Evolutionary conservation across 2,797 vertebrate genomes (phyloP), one percentile per base, ranked within the genome.

Genomic region (Platyrinchus mystaceus): DNA sequence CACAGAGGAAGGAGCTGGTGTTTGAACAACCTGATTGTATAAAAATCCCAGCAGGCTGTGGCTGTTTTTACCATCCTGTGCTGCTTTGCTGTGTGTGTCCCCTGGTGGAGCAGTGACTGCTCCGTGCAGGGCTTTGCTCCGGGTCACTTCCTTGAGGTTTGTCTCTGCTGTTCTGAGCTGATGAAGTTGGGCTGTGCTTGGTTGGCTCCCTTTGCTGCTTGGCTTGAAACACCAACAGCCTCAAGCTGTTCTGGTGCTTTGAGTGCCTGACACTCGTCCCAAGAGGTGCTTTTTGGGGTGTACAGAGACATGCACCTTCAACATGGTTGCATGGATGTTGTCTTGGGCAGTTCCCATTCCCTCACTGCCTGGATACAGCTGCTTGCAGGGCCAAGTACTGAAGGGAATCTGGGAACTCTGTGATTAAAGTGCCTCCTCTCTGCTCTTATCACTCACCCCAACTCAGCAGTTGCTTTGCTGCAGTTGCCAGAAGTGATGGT

Each of bases 271-370:
- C 60, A 32, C 46, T 60, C 7, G 2, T 66, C 14, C 12, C 26
- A 26, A 15, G 36, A 21, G 7, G 28, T 53, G 53, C 7, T 84
- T 82, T 60, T 49, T 46, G 74, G 50, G 11, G 3, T 36, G 10
- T 26, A 7, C 5, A 43, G 36, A 14, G 10, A 32, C 0, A 0
- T 66, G 32, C 14, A 49, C 11, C 19, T 58, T 30, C 76, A 44
- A 2, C n/a, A 0, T 12, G 44, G 7, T 20, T 37, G 16, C 1
- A 0, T 24, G 19, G 13, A 1, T 9, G 1, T 24, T 59, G 50
- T 64, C 55, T 20, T 49, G 20, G 32, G 36, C 30, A 32, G 26
- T 78, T 89, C 44, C 36, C 3, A 1, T 59, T 86, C 49, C n/a
- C 34, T 77, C 32, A 2, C 10, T 71, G 81, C 19, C 10, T 34